phyloP scores from a whole-genome alignment of 2,797 vertebrate genomes.

The Adelosebastes latens region DNA sequence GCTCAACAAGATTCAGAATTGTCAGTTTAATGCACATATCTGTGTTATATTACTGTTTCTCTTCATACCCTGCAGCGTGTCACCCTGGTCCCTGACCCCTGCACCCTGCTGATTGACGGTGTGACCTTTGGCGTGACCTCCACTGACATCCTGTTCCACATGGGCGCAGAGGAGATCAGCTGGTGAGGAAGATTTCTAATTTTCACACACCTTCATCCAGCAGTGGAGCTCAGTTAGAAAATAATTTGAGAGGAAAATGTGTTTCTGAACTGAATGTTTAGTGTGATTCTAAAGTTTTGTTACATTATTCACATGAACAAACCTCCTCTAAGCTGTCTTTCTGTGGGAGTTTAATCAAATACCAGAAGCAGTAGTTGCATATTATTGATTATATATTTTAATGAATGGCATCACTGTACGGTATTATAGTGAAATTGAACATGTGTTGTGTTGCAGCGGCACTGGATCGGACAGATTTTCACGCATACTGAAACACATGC shows the following conservation, averaged over 20 bases:
- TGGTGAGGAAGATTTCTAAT: slow-evolving; percentile 75
- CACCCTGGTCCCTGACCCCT: slow-evolving; percentile 90
- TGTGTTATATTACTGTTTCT: not conserved
- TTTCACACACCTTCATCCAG: not conserved
- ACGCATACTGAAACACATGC: slow-evolving; percentile 91
- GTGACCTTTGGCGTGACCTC: slow-evolving; percentile 90
- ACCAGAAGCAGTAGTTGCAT: not conserved
- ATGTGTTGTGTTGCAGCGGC: slow-evolving; percentile 76
- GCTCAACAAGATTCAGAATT: not conserved
- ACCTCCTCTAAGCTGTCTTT: not conserved
- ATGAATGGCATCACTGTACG: not conserved
- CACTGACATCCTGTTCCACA: slow-evolving; percentile 92
- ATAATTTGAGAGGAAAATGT: not conserved
- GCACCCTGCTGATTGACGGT: slow-evolving; percentile 88
- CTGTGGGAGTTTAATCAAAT: not conserved
- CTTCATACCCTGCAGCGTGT: slow-evolving; percentile 80
- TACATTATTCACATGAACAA: not conserved
- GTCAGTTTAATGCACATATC: not conserved
- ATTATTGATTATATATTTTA: not conserved
- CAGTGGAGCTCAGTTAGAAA: not conserved
- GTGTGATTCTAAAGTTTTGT: not conserved
- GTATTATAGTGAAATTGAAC: not conserved
- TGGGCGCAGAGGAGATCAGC: slow-evolving; percentile 94
- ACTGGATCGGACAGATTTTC: slow-evolving; percentile 89
- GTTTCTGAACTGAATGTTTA: not conserved